Base-by-base conservation (phyloP, 1,140 invertebrate species). In the Meloidogyne hapla region DNA sequence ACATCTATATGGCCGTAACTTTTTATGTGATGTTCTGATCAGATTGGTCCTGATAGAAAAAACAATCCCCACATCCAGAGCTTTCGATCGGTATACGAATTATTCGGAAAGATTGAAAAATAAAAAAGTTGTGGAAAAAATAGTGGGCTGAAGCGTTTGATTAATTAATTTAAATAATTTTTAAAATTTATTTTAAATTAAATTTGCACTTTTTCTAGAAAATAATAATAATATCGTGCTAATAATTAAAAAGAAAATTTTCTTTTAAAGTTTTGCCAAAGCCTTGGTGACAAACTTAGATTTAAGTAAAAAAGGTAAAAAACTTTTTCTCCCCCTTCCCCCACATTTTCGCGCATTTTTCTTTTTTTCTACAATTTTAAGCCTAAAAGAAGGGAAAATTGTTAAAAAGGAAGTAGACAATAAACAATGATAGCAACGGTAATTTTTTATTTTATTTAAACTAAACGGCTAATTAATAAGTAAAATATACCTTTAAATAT, bases 391-490 rank as follows among this genome's bases (percentile, higher is more conserved):
- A 48, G 13, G 12, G 33, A 33, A 33, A 33, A 33, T 33, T 56
- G 2, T 56, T 56, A 8, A 0, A n/a, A n/a, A 56, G 48, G 48
- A 21, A 56, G 6, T 56, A n/a, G 13, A 21, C 18, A 42, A 10
- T 56, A 21, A 56, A 33, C n/a, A 45, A 45, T 1, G 2, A 45
- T 15, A 18, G 12, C 42, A n/a, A 21, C 18, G 18, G 18, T n/a
- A 56, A n/a, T 56, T 56, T 56, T n/a, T 8, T 56, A n/a, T 6
- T 56, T 56, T n/a, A n/a, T n/a, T n/a, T n/a, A n/a, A n/a, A n/a
- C n/a, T n/a, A 56, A 56, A 56, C 48, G n/a, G 48, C n/a, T 56
- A 56, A 56, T 56, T 56, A 56, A 56, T n/a, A n/a, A 56, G 18
- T n/a, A 56, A 56, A 21, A n/a, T 56, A 48, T 18, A 15, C 33